Evolutionary conservation across 2,113 vertebrate genomes (phyloP), one percentile per base, ranked within the genome.

Genomic region (Madoqua kirkii): DNA sequence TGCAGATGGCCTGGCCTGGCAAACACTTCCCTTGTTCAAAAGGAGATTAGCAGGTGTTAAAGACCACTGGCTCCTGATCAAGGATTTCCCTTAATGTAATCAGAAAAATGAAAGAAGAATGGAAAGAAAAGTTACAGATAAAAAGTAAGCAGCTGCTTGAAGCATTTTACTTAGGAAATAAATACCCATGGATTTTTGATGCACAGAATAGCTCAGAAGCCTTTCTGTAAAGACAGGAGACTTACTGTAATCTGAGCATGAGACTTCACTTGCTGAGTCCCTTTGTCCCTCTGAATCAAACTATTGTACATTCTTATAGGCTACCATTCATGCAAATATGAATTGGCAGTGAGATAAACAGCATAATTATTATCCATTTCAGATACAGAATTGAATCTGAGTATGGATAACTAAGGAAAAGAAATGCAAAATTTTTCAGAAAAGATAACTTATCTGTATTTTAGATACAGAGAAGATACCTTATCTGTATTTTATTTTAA

Each of bases 1-100:
- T 95, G 98, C 97, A 98, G 97, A 98, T 98, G 95, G 96, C 97
- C 97, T 7, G n/a, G 95, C 82, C 97, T 95, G 95, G 96, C 94
- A 98, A 98, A 96, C 92, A 98, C 97, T 96, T 52, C 50, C 97
- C 89, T 98, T 92, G 91, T 98, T 98, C 89, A 97, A 98, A 97
- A 81, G 86, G 86, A 97, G 95, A 98, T 96, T 97, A 98, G 97
- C 97, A 97, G 95, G 97, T 98, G 97, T 85, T 98, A 85, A 96
- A 98, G 85, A 98, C 88, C 95, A 97, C 43, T 97, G 97, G 92
- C 97, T 96, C 57, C 31, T 67, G 93, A 94, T 96, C 97, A 98
- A 96, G 88, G 43, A 89, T 97, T 95, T 95, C 29, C 52, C 64
- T 64, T 79, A 83, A 84, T 93, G 62, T 36, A 93, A 97, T 97